Evolutionary conservation across 1,140 invertebrate species (phyloP), one percentile per base, ranked within the genome.

Genomic region (Papilio glaucus): DNA sequence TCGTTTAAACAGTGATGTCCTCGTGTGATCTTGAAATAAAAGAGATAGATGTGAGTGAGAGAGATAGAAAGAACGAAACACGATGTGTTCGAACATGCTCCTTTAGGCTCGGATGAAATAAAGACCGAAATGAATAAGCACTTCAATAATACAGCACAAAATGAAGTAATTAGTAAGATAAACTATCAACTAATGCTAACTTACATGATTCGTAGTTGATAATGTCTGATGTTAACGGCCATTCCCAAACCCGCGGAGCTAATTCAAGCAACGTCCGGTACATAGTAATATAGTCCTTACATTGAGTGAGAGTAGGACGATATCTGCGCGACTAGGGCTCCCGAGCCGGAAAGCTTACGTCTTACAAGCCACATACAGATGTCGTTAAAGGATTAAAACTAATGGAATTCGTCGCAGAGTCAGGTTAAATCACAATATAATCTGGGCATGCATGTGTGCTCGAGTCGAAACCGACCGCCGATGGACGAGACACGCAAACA

Each of bases 381-480:
- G 81, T 81, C 77, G 79, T 83, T 76, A 83, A 76, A 79, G 71
- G 74, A 78, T 80, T 78, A 77, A 80, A 73, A 77, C 79, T 82
- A 82, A 76, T 74, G 38, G 33, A 65, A 10, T 78, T 74, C 71
- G 77, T 80, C 76, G 77, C 84, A 82, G 74, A 77, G 77, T 85
- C 77, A 83, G 75, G 75, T 78, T 71, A 78, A 69, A 83, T 65
- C 63, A 76, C 74, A 65, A 74, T 73, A 75, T 82, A 85, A 87
- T 86, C 85, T 87, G 86, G 85, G 85, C 86, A 88, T 88, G 86
- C 86, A 87, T 87, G 83, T 86, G 73, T 41, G 18, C 62, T 21
- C 9, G 37, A 37, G 38, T 38, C 33, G 49, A 10, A 24, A 57
- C 49, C 49, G 49, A 57, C 62, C 62, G 37, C 12, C 21, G 8